phyloP scores from a whole-genome alignment of 23 tunicate genomes.

The Botrylloides violaceus region DNA sequence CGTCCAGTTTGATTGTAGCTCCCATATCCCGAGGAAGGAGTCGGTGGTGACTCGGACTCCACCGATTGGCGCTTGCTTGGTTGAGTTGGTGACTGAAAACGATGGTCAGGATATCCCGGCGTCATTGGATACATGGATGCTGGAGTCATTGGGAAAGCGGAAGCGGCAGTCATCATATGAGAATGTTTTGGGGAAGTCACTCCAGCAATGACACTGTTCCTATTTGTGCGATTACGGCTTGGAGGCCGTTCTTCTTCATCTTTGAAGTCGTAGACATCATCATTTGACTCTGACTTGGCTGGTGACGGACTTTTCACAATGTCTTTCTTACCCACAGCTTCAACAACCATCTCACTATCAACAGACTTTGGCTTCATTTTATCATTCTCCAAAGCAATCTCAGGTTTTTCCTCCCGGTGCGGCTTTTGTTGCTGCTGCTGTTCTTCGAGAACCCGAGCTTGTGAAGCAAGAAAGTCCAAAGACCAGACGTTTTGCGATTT shows the following conservation, averaged over 20 bases:
- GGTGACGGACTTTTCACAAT: background rate
- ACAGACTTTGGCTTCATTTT: background rate
- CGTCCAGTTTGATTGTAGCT: conserved; percentile 30
- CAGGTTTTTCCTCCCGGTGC: background rate
- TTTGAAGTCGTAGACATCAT: conserved; percentile 60
- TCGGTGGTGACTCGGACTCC: conserved; percentile 34
- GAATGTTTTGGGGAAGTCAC: conserved; percentile 5
- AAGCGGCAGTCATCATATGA: conserved; percentile 4
- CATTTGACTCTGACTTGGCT: background rate
- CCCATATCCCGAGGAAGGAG: conserved; percentile 64
- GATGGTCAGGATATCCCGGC: conserved; percentile 21
- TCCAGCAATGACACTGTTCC: conserved; percentile 20
- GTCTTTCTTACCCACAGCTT: background rate
- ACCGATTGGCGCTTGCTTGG: conserved; percentile 16
- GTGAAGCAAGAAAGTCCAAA: conserved; percentile 76
- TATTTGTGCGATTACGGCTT: background rate
- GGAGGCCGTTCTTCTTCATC: conserved; percentile 32
- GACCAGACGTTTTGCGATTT: conserved; percentile 83
- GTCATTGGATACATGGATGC: conserved; percentile 20
- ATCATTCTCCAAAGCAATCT: background rate
- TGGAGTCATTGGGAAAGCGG: conserved; percentile 17
- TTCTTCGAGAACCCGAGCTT: conserved; percentile 77
- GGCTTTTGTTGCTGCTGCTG: conserved; percentile 30
- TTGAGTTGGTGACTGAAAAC: conserved; percentile 15
- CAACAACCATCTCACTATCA: background rate